phyloP scores from a whole-genome alignment of 1,140 invertebrate species.

The Scylla paramamosain region DNA sequence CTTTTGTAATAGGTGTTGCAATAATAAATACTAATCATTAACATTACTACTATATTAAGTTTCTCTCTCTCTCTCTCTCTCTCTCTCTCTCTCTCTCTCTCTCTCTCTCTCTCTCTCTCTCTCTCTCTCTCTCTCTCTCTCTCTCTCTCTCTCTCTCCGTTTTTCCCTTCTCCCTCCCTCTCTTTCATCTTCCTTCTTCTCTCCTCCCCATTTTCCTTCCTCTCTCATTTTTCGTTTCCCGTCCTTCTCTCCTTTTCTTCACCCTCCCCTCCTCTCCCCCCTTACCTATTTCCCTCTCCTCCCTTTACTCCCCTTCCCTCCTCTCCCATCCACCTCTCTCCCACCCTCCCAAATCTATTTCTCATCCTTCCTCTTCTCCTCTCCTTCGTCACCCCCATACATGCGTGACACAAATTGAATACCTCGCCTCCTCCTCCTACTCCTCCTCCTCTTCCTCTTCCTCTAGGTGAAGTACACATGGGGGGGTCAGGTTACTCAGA shows the following conservation, averaged over 20 bases:
- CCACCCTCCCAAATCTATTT: not conserved
- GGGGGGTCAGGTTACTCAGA: no score
- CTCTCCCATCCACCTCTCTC: not conserved
- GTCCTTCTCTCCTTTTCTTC: not conserved
- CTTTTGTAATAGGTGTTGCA: no score
- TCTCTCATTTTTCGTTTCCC: no score
- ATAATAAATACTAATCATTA: no score
- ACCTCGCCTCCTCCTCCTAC: no score
- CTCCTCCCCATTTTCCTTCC: not conserved
- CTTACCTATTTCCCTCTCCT: not conserved
- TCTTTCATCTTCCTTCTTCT: not conserved
- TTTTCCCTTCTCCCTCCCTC: not conserved
- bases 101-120: constrained; percentile 29
- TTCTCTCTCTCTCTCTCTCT: not conserved
- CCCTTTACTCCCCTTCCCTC: not conserved
- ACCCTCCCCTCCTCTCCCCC: not conserved
- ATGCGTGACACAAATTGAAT: no score
- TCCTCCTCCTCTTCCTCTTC: no score
- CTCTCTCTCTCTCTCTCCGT: not conserved
- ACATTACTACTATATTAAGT: not conserved
- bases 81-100: constrained; percentile 29
- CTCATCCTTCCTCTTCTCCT: not conserved
- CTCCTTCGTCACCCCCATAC: no score
- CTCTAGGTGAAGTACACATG: no score
- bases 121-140: constrained; percentile 29